These are phyloP conservation scores for Poeciliopsis turrubarensis DNA, from an alignment of 2,113 vertebrate species.

Conservation along the genomic window DNA sequence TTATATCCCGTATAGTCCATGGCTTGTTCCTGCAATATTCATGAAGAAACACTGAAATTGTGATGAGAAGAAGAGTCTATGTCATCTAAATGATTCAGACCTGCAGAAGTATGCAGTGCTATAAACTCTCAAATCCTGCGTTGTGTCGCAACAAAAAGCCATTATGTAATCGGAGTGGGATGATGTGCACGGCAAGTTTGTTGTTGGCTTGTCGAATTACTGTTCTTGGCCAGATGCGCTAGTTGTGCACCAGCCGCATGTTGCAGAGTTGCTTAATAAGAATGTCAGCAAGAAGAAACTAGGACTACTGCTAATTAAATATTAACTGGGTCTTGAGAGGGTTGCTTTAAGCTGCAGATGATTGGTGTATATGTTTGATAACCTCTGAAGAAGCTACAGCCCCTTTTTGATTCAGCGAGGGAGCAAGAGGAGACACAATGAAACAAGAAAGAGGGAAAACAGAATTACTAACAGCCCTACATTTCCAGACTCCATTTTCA, in stretches of 20 bases:
- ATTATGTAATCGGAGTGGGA: slow-evolving; percentile 2
- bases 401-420: slow-evolving; percentile 27
- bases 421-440: slow-evolving; percentile 28
- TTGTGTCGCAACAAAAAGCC: not conserved
- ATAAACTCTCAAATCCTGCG: slow-evolving; percentile 12
- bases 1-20: slow-evolving; percentile 37
- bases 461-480: slow-evolving; percentile 43
- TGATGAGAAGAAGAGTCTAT: slow-evolving; percentile 24
- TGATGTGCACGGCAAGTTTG: slow-evolving; percentile 2
- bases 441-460: slow-evolving; percentile 40
- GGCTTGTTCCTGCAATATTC: slow-evolving; percentile 54
- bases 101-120: not conserved
- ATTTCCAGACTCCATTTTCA: slow-evolving; percentile 34
- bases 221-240: slow-evolving; percentile 25
- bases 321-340: slow-evolving; percentile 68
- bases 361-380: slow-evolving; percentile 73
- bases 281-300: slow-evolving; percentile 70
- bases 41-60: slow-evolving; percentile 37
- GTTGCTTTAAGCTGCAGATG: slow-evolving; percentile 69
- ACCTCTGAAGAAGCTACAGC: slow-evolving; percentile 63
- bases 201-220: slow-evolving; percentile 25
- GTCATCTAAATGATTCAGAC: slow-evolving; percentile 31
- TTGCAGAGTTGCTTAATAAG: slow-evolving; percentile 59
- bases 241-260: slow-evolving; percentile 1
- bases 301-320: slow-evolving; percentile 78